Evolutionary conservation across 2,888 invertebrate genomes (phyloP).

Genomic region (Diachrysia chrysitis): DNA sequence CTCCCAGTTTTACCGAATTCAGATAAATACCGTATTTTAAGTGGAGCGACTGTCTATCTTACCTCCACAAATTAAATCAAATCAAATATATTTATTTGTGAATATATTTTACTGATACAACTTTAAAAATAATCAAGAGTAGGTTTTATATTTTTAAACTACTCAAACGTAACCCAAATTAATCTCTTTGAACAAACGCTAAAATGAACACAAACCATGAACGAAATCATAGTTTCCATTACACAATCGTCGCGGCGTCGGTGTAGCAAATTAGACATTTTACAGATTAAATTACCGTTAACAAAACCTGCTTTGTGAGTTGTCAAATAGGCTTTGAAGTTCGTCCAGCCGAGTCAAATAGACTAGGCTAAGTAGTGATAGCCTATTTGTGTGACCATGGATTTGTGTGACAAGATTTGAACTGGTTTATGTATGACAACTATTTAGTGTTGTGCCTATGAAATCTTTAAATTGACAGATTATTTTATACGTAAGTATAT

Average conservation of each 20-base stretch:
- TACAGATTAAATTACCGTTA: slow-evolving; percentile 18
- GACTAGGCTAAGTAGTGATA: slow-evolving; percentile 4
- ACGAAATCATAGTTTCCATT: slow-evolving; percentile 24
- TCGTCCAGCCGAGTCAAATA: slow-evolving; percentile 2
- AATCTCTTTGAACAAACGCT: slow-evolving; percentile 11
- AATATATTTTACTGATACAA: too few relatives aligned
- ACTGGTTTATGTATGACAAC: background rate
- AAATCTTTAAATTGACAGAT: too few relatives aligned
- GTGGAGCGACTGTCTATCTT: too few relatives aligned
- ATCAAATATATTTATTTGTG: too few relatives aligned
- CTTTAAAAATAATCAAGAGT: background rate
- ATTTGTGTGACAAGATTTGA: background rate
- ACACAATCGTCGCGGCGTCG: slow-evolving; percentile 27
- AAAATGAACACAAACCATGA: slow-evolving; percentile 39
- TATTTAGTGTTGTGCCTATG: background rate
- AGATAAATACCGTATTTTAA: too few relatives aligned
- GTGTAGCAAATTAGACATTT: slow-evolving; percentile 35
- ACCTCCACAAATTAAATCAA: too few relatives aligned
- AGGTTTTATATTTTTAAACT: background rate
- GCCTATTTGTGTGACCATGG: background rate
- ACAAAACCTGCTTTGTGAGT: slow-evolving; percentile 9
- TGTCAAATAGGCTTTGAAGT: slow-evolving; percentile 3
- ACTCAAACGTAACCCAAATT: slow-evolving; percentile 11
- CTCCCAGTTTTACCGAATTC: too few relatives aligned
- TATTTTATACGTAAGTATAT: too few relatives aligned